Conservation (phyloP, 2,888 invertebrate species). For the Thyatira batis region DNA sequence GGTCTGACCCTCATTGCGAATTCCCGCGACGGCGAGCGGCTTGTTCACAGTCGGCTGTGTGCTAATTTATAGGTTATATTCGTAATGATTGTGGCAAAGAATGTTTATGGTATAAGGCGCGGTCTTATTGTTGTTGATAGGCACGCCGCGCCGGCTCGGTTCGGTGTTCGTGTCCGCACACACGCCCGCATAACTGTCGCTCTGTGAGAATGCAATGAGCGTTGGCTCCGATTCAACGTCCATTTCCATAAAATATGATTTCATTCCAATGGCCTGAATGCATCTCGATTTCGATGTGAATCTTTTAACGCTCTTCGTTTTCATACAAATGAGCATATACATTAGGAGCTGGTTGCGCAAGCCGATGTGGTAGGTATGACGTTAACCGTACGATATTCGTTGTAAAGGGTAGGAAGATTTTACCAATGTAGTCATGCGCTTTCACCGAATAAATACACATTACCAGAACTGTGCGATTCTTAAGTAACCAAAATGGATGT, state of each 20-base stretch:
- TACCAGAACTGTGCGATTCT: conserved; percentile 48
- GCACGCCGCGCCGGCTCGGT: conserved; percentile 41
- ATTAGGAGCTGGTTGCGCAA: conserved; percentile 48
- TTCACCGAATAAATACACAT: conserved; percentile 39
- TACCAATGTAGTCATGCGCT: conserved; percentile 18
- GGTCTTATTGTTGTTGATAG: conserved; percentile 76
- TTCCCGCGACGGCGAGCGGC: conserved; percentile 56
- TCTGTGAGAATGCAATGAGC: conserved; percentile 62
- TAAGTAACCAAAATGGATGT: conserved; percentile 52
- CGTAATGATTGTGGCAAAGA: conserved; percentile 77
- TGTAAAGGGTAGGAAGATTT: conserved; percentile 35
- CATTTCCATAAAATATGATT: conserved; percentile 78
- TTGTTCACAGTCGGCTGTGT: conserved; percentile 60
- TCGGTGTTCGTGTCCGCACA: conserved; percentile 54
- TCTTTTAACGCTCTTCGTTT: conserved; percentile 41
- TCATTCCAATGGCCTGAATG: conserved; percentile 59
- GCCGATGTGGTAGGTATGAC: conserved; percentile 38
- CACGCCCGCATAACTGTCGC: conserved; percentile 70
- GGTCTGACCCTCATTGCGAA: conserved; percentile 59
- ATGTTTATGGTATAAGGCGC: conserved; percentile 77
- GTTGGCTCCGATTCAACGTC: conserved; percentile 74
- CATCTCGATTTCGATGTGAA: conserved; percentile 49
- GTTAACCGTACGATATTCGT: conserved; percentile 42
- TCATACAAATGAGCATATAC: conserved; percentile 25
- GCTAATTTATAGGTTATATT: conserved; percentile 80